Conservation (phyloP, 2,888 invertebrate genomes). For the Mesorhabditis spiculigera region DNA sequence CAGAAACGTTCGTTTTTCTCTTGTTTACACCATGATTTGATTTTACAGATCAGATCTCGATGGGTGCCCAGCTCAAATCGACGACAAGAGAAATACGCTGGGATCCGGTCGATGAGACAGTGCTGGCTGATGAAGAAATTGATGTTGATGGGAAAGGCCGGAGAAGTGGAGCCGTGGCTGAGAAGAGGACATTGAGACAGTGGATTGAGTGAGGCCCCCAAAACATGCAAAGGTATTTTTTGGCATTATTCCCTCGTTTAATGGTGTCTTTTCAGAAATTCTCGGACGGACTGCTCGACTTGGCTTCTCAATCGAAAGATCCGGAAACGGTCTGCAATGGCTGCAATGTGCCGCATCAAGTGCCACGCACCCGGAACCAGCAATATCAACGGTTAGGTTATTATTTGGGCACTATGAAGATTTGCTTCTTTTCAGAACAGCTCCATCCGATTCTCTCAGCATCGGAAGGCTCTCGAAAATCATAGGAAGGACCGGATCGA, state of each 20-base stretch:
- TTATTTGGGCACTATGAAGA: slow-evolving; percentile 30
- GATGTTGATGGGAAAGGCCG: slow-evolving; percentile 69
- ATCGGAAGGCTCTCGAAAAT: background rate
- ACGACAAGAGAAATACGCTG: slow-evolving; percentile 77
- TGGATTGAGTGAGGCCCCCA: slow-evolving; percentile 86
- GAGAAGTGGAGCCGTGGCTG: slow-evolving; percentile 91
- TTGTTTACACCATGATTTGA: background rate
- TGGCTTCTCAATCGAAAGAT: slow-evolving; percentile 49
- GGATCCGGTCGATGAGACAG: slow-evolving; percentile 97
- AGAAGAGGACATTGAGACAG: slow-evolving; percentile 81
- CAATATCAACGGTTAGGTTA: slow-evolving; percentile 50
- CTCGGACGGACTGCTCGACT: slow-evolving; percentile 38
- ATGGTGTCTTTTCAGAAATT: slow-evolving; percentile 27
- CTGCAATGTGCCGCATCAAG: slow-evolving; percentile 36
- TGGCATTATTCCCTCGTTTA: background rate
- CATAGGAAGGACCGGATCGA: slow-evolving; percentile 4
- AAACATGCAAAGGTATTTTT: slow-evolving; percentile 59
- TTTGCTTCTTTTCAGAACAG: slow-evolving; percentile 9
- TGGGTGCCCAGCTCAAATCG: slow-evolving; percentile 75
- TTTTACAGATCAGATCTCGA: slow-evolving; percentile 72
- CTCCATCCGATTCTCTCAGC: background rate
- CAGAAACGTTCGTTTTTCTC: slow-evolving; percentile 63
- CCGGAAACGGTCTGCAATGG: slow-evolving; percentile 19
- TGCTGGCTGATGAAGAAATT: slow-evolving; percentile 95
- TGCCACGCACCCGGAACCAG: slow-evolving; percentile 61